Conservation (phyloP, 2,888 invertebrate genomes). For the Lepidocyrtoides sp. region DNA sequence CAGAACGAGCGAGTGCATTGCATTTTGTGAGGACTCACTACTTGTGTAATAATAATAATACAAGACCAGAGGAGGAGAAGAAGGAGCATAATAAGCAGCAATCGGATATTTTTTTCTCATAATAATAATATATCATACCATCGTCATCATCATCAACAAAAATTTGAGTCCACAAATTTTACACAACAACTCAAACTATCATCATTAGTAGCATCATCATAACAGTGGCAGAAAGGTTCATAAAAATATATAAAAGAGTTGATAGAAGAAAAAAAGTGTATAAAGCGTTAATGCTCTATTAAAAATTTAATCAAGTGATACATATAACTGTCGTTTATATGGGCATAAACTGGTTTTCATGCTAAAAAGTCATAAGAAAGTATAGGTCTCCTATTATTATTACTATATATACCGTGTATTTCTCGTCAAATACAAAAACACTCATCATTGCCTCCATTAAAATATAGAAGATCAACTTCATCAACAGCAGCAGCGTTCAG, state of each 20-base stretch:
- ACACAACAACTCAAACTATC: slow-evolving; percentile 47
- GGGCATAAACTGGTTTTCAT: slow-evolving; percentile 46
- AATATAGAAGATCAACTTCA: not conserved
- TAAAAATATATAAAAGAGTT: not conserved
- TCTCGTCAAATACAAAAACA: slow-evolving; percentile 35
- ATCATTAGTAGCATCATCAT: not conserved
- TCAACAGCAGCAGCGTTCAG: not conserved
- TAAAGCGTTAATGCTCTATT: slow-evolving; percentile 47
- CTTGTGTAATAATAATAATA: slow-evolving; percentile 31
- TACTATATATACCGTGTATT: slow-evolving; percentile 41
- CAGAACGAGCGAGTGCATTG: slow-evolving; percentile 41
- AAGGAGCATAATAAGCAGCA: no score
- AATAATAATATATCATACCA: slow-evolving; percentile 61
- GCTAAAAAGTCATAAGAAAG: not conserved
- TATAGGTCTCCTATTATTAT: no score
- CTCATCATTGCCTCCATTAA: not conserved
- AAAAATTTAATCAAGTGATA: slow-evolving; percentile 65
- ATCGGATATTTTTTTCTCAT: slow-evolving; percentile 47
- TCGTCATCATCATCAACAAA: slow-evolving; percentile 44
- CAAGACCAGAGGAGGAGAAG: slow-evolving; percentile 12
- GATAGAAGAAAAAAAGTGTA: not conserved
- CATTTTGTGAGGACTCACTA: slow-evolving; percentile 53
- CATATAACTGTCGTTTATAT: slow-evolving; percentile 61
- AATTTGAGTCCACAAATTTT: slow-evolving; percentile 39
- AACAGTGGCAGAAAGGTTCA: slow-evolving; percentile 6